Evolutionary conservation across 2,113 vertebrate species (phyloP).

Genomic region (Choloepus hoffmanni): DNA sequence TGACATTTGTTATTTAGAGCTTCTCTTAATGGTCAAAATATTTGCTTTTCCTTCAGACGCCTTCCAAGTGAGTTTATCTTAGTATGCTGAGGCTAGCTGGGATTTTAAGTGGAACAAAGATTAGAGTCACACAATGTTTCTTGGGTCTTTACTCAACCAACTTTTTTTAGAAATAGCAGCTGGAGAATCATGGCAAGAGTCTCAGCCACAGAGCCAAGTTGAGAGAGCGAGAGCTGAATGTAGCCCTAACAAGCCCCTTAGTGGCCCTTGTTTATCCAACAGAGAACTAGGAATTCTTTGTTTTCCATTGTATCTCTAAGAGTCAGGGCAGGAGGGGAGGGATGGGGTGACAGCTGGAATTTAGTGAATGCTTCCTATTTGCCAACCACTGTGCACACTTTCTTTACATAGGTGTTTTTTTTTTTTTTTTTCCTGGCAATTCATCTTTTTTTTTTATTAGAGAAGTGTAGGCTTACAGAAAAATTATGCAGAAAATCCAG

Average conservation of each 20-base stretch:
- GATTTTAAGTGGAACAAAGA: not conserved
- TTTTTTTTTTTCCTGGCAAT: no score
- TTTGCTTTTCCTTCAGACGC: constrained; percentile 63
- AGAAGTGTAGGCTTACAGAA: no score
- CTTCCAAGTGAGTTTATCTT: constrained; percentile 62
- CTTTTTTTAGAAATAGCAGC: not conserved
- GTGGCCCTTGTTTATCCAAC: no score
- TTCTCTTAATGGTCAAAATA: constrained; percentile 63
- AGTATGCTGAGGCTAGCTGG: not conserved
- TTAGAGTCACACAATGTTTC: not conserved
- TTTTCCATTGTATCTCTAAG: not conserved
- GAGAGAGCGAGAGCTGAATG: no score
- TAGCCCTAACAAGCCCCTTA: rapidly evolving
- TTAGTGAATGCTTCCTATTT: not conserved
- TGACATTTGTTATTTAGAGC: constrained; percentile 53
- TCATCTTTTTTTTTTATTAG: no score
- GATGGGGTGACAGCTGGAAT: not conserved
- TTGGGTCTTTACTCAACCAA: not conserved
- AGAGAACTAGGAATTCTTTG: not conserved
- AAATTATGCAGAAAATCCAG: no score
- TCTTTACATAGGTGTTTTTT: no score
- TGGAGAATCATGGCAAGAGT: not conserved
- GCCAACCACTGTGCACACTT: not conserved
- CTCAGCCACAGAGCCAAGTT: not conserved
- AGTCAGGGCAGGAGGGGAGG: not conserved